Evolutionary conservation across 2,797 vertebrate genomes (phyloP).

Genomic region (Melanotaenia nigrans): DNA sequence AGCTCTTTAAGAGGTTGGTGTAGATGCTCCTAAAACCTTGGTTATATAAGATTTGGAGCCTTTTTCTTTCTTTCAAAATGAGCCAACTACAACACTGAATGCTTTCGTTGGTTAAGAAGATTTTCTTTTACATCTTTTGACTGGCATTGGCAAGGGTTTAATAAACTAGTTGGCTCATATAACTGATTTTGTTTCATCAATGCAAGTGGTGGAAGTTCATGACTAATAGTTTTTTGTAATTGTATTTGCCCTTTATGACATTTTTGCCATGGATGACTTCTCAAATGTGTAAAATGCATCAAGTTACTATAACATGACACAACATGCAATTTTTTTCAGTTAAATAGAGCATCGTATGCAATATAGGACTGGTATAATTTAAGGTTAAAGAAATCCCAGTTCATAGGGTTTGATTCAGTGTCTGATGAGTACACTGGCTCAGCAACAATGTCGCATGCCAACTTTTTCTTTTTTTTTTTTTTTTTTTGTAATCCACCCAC

Average conservation of each 20-base stretch:
- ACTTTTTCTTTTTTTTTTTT: not conserved
- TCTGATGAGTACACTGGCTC: conserved; percentile 23
- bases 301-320: not conserved
- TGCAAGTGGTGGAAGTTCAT: too few species aligned
- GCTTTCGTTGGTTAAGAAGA: not conserved
- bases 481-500: conserved; percentile 6
- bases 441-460: conserved; percentile 12
- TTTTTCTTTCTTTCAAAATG: not conserved
- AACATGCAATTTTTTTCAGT: not conserved
- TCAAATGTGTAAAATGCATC: not conserved
- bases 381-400: conserved; percentile 1
- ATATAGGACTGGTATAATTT: not conserved
- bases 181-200: too few species aligned
- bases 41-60: not conserved
- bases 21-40: not conserved
- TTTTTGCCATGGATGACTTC: not conserved
- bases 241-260: not conserved
- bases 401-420: conserved; percentile 1
- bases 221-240: not conserved
- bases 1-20: not conserved
- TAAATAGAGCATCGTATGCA: not conserved
- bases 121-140: too few species aligned
- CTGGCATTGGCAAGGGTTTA: too few species aligned
- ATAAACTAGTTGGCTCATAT: too few species aligned
- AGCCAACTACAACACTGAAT: not conserved